phyloP scores from a whole-genome alignment of 2,797 vertebrate species.

The Orestias chungarensis region DNA sequence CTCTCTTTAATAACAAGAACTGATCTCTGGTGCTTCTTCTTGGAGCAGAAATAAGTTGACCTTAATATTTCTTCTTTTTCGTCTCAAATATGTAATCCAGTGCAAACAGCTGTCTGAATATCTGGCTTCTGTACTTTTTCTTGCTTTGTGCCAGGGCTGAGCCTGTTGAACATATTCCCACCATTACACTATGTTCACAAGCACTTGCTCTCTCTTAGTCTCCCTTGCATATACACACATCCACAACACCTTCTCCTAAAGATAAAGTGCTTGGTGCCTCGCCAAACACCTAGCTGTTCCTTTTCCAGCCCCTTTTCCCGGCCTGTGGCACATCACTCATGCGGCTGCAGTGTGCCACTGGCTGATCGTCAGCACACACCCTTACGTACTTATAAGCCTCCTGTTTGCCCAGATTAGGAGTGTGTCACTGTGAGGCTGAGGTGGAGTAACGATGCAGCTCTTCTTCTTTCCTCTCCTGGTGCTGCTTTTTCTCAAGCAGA shows the following conservation, averaged over 20 bases:
- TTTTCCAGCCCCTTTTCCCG: slow-evolving; percentile 55
- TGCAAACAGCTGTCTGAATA: slow-evolving; percentile 64
- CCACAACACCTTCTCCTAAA: slow-evolving; percentile 71
- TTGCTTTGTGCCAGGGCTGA: slow-evolving; percentile 58
- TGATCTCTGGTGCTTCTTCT: slow-evolving; percentile 29
- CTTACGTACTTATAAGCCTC: slow-evolving; percentile 77
- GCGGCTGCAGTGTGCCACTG: slow-evolving; percentile 69
- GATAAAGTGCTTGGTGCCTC: slow-evolving; percentile 74
- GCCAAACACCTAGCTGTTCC: slow-evolving; percentile 69
- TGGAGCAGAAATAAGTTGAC: slow-evolving; percentile 46
- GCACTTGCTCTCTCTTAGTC: slow-evolving; percentile 67
- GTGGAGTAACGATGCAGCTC: slow-evolving; percentile 75
- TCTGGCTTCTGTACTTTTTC: slow-evolving; percentile 61
- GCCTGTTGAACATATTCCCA: slow-evolving; percentile 78
- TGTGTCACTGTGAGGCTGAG: slow-evolving; percentile 64
- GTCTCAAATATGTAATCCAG: slow-evolving; percentile 44
- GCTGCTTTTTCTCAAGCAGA: slow-evolving; percentile 70
- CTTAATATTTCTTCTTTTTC: slow-evolving; percentile 37
- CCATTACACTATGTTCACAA: slow-evolving; percentile 75
- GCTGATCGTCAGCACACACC: slow-evolving; percentile 73
- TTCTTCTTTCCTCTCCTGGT: slow-evolving; percentile 64
- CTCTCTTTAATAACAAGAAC: slow-evolving; percentile 45
- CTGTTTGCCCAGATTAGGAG: slow-evolving; percentile 63
- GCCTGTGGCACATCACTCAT: slow-evolving; percentile 73
- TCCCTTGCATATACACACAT: slow-evolving; percentile 64